Percentiles rank a stretch among this genome's conserved stretches.
Evolutionary conservation across 2,888 invertebrate species (phyloP).

Genomic region (Gortyna flavago): DNA sequence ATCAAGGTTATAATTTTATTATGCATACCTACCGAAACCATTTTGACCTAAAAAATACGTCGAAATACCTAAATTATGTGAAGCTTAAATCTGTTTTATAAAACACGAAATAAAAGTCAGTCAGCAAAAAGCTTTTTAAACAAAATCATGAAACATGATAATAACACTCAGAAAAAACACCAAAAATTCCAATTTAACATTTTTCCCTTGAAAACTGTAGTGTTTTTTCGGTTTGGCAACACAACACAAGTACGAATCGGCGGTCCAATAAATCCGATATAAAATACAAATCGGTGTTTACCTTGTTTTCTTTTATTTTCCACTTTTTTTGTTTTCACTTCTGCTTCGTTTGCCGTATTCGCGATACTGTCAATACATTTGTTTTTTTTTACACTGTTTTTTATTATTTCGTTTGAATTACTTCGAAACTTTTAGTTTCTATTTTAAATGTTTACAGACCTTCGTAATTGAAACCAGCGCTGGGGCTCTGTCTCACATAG

Average conservation of each 20-base stretch:
- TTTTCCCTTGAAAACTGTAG: constrained; percentile 39
- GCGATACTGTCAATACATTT: constrained; percentile 56
- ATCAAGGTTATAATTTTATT: neutral
- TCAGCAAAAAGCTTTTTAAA: constrained; percentile 24
- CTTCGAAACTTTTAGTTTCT: constrained; percentile 24
- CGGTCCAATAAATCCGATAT: constrained; percentile 76
- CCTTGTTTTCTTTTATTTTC: constrained; percentile 76
- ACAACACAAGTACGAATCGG: constrained; percentile 58
- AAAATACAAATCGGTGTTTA: constrained; percentile 77
- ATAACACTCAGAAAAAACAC: constrained; percentile 30
- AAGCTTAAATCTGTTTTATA: constrained; percentile 8
- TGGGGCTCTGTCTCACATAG: neutral
- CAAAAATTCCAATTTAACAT: constrained; percentile 34
- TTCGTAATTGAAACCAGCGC: neutral
- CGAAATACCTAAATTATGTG: neutral
- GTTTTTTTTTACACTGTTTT: constrained; percentile 21
- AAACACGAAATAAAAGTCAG: constrained; percentile 5
- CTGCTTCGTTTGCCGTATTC: constrained; percentile 56
- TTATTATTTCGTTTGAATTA: neutral
- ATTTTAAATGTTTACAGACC: constrained; percentile 11
- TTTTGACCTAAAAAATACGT: neutral
- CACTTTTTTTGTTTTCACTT: constrained; percentile 69
- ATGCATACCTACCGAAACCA: neutral
- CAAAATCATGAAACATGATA: constrained; percentile 13
- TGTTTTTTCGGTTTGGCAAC: constrained; percentile 64